These are phyloP conservation scores for Dromiciops gliroides DNA, from an alignment of 2,113 vertebrate genomes.

Conservation along the genomic window DNA sequence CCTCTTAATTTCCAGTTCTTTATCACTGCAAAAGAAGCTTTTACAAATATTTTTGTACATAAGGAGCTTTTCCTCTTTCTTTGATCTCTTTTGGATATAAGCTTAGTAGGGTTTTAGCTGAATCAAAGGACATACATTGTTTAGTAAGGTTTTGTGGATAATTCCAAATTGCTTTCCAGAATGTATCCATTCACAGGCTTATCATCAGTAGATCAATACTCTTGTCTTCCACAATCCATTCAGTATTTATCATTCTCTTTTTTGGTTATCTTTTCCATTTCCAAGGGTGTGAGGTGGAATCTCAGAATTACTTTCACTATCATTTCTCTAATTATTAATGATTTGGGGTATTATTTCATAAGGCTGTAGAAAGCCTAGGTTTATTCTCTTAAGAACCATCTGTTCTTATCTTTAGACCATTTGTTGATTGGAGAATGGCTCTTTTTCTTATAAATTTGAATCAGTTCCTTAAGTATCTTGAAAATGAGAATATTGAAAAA, in stretches of 20 bases:
- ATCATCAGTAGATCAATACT: neutral
- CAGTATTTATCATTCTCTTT: neutral
- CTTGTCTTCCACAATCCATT: neutral
- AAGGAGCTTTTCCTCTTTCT: neutral
- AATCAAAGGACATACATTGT: neutral
- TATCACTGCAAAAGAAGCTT: neutral
- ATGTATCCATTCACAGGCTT: neutral
- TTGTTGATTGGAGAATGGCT: neutral
- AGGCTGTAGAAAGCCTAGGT: neutral
- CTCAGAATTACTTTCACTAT: neutral
- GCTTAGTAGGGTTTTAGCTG: neutral
- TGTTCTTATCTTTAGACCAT: neutral
- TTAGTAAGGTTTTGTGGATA: neutral
- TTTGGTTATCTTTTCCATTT: neutral
- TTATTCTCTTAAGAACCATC: neutral
- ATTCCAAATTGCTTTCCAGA: neutral
- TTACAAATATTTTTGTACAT: neutral
- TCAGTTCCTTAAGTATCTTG: neutral
- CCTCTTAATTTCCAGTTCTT: neutral
- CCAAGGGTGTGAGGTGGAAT: neutral
- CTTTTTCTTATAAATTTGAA: neutral
- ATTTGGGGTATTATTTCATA: neutral
- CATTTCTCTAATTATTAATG: neutral
- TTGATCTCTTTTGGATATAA: neutral
- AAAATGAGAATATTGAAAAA: neutral